Evolutionary conservation across 2,797 vertebrate species (phyloP).

Genomic region (Notolabrus celidotus): DNA sequence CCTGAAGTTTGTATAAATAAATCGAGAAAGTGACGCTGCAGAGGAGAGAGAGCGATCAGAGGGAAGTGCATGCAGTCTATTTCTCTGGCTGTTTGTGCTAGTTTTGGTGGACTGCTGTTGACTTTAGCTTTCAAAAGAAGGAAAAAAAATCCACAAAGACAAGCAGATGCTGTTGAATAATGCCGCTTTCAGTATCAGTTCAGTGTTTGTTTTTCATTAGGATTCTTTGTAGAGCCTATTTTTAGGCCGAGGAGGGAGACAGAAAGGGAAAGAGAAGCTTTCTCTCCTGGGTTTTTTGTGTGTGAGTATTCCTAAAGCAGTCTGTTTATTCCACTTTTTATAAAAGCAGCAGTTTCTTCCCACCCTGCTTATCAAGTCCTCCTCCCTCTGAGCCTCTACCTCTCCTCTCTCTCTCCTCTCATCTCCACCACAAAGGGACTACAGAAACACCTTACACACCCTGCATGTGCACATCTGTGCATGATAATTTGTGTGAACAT

Average conservation of each 20-base stretch:
- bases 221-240: constrained; percentile 59
- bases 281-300: constrained; percentile 55
- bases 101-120: constrained; percentile 52
- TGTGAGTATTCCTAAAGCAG: constrained; percentile 56
- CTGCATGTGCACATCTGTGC: constrained; percentile 14
- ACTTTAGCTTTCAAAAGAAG: constrained; percentile 44
- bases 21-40: constrained; percentile 49
- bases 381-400: constrained; percentile 55
- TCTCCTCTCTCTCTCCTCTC: constrained; percentile 35
- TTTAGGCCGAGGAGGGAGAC: constrained; percentile 52
- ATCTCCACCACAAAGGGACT: constrained; percentile 62
- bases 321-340: constrained; percentile 55
- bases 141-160: constrained; percentile 48
- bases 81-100: constrained; percentile 39
- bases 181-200: constrained; percentile 40
- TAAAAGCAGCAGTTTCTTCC: constrained; percentile 57
- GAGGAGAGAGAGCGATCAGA: constrained; percentile 30
- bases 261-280: constrained; percentile 19
- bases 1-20: constrained; percentile 72
- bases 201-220: constrained; percentile 71
- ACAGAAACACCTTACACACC: constrained; percentile 49
- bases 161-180: constrained; percentile 61
- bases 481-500: constrained; percentile 48
- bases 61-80: constrained; percentile 27
- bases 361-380: constrained; percentile 57